Base-by-base conservation (phyloP, 2,797 vertebrate genomes). In the Acanthurus tractus region DNA sequence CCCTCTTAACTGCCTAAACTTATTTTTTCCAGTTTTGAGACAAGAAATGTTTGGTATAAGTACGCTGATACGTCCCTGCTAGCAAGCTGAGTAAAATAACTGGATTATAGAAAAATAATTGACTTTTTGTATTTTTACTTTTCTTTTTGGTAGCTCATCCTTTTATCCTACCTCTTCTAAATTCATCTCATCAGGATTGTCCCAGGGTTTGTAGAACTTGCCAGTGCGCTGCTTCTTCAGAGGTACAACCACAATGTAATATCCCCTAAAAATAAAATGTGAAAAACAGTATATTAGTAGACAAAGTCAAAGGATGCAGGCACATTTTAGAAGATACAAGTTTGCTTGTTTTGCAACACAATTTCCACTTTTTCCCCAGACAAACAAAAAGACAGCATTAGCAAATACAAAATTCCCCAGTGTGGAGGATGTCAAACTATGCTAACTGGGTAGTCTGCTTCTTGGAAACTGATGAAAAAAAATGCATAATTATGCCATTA, bases 121-220 rank as follows among this genome's bases (percentile, higher is more conserved):
- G 22, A 8, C 54, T 3, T 42, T 25, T 8, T 0, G 1, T 67
- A 29, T 56, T 62, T 38, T 13, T 18, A 12, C 18, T 25, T 46
- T 8, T 54, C 1, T 56, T 20, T 42, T 25, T 34, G 1, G 12
- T 20, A 29, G 20, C 22, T 58, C 13, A 14, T 61, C 2, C 1
- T 40, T 68, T 46, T 4, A 67, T 87, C 84, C 0, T 96, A 99
- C 98, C 97, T 99, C 98, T 83, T 99, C 98, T 84, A 99, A 91
- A 90, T 99, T 97, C 98, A 99, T 99, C 91, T 99, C 98, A 84
- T 99, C 98, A 0, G 98, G 98, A 92, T 93, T 99, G 84, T 99
- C 97, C 97, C 96, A 98, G 11, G 96, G 97, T 90, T 98, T 99
- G 89, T 96, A 92, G 89, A 99, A 99, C 92, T 99, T 99, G 76